These are phyloP conservation scores for Siphonodentalium dalli DNA, from an alignment of 2,888 invertebrate genomes.

Conservation along the genomic window DNA sequence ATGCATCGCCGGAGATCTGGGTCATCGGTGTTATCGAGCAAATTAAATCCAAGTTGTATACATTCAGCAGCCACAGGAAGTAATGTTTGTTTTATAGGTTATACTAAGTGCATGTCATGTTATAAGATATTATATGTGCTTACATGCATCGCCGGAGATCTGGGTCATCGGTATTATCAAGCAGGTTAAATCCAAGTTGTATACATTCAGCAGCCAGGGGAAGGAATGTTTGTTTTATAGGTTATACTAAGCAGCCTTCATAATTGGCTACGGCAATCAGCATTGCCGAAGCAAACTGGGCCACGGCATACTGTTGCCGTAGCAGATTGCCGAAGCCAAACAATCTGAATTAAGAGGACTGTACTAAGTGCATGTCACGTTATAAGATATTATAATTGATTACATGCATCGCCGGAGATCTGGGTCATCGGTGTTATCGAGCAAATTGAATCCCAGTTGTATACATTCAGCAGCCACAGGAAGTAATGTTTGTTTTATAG, in stretches of 20 bases:
- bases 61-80: conserved; percentile 75
- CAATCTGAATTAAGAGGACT: too few relatives aligned
- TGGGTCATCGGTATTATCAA: conserved; percentile 74
- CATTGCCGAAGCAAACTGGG: too few relatives aligned
- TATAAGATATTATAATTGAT: conserved; percentile 30
- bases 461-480: conserved; percentile 76
- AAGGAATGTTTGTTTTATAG: conserved; percentile 75
- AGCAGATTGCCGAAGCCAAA: too few relatives aligned
- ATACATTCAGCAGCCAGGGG: conserved; percentile 76
- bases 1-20: conserved; percentile 77
- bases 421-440: conserved; percentile 74
- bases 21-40: conserved; percentile 73
- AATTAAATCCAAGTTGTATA: conserved; percentile 73
- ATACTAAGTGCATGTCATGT: too few relatives aligned
- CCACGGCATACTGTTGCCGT: too few relatives aligned
- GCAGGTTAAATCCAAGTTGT: conserved; percentile 72
- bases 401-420: conserved; percentile 75
- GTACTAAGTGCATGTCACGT: too few relatives aligned
- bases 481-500: conserved; percentile 75
- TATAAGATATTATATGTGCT: conserved; percentile 30
- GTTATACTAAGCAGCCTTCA: too few relatives aligned
- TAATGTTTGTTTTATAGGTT: too few relatives aligned
- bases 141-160: conserved; percentile 75
- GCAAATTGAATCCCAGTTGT: conserved; percentile 72
- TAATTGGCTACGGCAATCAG: too few relatives aligned